A percentile compares a stretch with the other conserved stretches of the same genome.
These are phyloP conservation scores for Zootoca vivipara DNA, from an alignment of 2,113 vertebrate genomes.

Conservation along the genomic window DNA sequence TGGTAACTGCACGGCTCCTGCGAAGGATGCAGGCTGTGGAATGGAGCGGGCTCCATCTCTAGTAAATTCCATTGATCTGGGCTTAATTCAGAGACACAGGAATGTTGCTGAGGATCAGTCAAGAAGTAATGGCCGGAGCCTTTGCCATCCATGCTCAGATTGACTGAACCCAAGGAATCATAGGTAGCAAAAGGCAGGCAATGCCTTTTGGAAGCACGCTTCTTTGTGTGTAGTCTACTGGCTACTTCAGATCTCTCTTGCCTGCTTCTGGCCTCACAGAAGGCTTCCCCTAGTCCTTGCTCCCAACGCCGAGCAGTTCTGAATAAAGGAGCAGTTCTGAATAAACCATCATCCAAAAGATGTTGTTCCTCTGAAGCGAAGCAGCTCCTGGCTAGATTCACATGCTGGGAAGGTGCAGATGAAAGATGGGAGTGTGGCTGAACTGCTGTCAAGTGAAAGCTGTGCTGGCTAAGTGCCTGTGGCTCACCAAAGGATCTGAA, in stretches of 20 bases:
- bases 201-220: neutral
- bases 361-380: neutral
- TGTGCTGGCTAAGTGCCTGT: neutral
- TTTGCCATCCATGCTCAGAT: neutral
- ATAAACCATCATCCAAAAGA: neutral
- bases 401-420: neutral
- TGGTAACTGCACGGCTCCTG: neutral
- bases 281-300: neutral
- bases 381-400: neutral
- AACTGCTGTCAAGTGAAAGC: neutral
- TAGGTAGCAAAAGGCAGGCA: neutral
- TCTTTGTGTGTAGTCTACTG: neutral
- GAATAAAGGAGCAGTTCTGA: neutral
- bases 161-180: neutral
- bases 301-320: neutral
- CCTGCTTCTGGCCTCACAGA: neutral
- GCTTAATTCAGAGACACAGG: neutral
- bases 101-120: neutral
- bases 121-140: neutral
- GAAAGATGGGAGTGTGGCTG: neutral
- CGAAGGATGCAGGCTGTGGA: neutral
- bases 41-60: neutral
- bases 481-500: neutral
- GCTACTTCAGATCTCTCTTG: neutral
- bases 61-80: neutral